Evolutionary conservation across 2,888 invertebrate genomes (phyloP), one percentile per base, ranked within the genome.

Genomic region (Tanytarsus gracilentus): DNA sequence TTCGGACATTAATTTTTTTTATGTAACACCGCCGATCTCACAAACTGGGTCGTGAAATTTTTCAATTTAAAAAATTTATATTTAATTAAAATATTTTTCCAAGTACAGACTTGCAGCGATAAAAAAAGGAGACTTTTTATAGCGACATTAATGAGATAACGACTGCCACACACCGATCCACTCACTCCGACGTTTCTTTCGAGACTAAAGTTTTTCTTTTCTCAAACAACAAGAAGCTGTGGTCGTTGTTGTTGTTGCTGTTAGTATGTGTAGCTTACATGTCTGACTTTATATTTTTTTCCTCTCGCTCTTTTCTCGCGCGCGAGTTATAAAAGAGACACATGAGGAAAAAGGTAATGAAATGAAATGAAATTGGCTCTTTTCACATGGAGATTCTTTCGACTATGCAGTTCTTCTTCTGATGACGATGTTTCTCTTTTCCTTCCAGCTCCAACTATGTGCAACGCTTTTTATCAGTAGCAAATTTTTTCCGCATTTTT

Each of bases 111-210:
- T n/a, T n/a, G n/a, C n/a, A n/a, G n/a, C n/a, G n/a, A n/a, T n/a
- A n/a, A n/a, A n/a, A n/a, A n/a, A n/a, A n/a, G n/a, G n/a, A n/a
- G n/a, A n/a, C n/a, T n/a, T n/a, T n/a, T n/a, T n/a, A n/a, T n/a
- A n/a, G n/a, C n/a, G n/a, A n/a, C n/a, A n/a, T n/a, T n/a, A n/a
- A n/a, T n/a, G n/a, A n/a, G n/a, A n/a, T n/a, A n/a, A n/a, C n/a
- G n/a, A n/a, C n/a, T n/a, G n/a, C n/a, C n/a, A n/a, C n/a, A n/a
- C n/a, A n/a, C n/a, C n/a, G n/a, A 44, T 58, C 58, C 18, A 14
- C 44, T 58, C 58, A 23, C 44, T 58, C n/a, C 30, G 58, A 40
- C 44, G 58, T 58, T 58, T 58, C 58, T 58, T 58, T 21, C 48
- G 40, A 58, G 58, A 58, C 58, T 58, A 18, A 58, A 36, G 27